Evolutionary conservation across 2,888 invertebrate genomes (phyloP).

Genomic region (Antitype chi): DNA sequence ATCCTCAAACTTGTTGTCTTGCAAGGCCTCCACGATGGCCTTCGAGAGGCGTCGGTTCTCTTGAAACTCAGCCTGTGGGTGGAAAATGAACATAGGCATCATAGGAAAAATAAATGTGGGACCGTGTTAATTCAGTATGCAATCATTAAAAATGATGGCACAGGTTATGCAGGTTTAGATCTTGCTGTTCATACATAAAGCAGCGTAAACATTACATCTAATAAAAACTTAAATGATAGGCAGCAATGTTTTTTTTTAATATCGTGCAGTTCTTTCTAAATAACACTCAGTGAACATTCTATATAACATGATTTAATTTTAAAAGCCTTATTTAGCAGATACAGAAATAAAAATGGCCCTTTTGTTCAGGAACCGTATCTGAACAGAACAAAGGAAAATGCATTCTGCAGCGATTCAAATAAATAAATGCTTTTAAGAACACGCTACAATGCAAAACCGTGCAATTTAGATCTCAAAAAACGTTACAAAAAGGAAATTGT

Average conservation of each 20-base stretch:
- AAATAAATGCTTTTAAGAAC: constrained; percentile 62
- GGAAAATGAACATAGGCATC: neutral
- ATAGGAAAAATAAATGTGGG: neutral
- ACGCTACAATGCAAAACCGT: constrained; percentile 44
- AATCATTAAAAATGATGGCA: neutral
- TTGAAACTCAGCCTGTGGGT: constrained; percentile 74
- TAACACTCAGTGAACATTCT: constrained; percentile 5
- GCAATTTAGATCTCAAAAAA: constrained; percentile 57
- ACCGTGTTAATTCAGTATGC: neutral
- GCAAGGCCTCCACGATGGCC: constrained; percentile 80
- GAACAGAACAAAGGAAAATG: constrained; percentile 50
- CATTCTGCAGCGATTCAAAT: constrained; percentile 48
- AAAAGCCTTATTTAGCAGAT: constrained; percentile 46
- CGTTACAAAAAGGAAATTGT: constrained; percentile 25
- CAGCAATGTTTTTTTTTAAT: neutral
- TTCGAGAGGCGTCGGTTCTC: constrained; percentile 79
- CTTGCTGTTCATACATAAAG: neutral
- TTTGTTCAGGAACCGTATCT: constrained; percentile 44
- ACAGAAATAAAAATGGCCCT: constrained; percentile 28
- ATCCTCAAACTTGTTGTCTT: constrained; percentile 79
- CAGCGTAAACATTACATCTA: neutral
- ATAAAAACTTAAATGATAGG: constrained; percentile 4
- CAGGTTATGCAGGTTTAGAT: neutral
- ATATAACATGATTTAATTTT: constrained; percentile 7
- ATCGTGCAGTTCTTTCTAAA: constrained; percentile 18